Conservation (phyloP, 2,797 vertebrate genomes). For the Pangasius mekongensis region DNA sequence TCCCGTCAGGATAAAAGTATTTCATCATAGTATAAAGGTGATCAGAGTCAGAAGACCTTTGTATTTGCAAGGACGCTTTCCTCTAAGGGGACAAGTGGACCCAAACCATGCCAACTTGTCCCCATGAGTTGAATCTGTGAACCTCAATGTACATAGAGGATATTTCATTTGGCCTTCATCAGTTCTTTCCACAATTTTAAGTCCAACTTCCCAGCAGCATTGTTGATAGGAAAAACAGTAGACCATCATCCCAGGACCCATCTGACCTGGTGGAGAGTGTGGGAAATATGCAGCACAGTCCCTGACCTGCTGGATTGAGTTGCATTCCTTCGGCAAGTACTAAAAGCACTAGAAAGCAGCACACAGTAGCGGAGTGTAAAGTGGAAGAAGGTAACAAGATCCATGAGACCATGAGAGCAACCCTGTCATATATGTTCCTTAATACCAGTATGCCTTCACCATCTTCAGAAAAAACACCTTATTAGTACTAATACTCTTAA, state of each 20-base stretch:
- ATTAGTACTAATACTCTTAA: not conserved
- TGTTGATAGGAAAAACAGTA: slow-evolving; percentile 13
- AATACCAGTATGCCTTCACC: not conserved
- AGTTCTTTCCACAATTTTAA: slow-evolving; percentile 2
- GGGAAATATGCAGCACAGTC: slow-evolving; percentile 4
- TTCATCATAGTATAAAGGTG: not conserved
- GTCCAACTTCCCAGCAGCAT: not conserved
- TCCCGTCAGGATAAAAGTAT: not conserved
- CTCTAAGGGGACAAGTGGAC: not conserved
- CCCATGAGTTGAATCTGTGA: not conserved
- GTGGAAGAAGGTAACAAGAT: not conserved
- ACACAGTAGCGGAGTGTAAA: not conserved
- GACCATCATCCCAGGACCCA: not conserved
- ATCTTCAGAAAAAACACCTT: not conserved
- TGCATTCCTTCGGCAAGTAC: not conserved
- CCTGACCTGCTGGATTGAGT: not conserved
- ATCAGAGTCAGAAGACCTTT: not conserved
- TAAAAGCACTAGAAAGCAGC: not conserved
- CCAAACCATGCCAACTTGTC: not conserved
- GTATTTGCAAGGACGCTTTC: not conserved
- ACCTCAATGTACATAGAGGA: not conserved
- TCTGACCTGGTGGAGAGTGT: not conserved
- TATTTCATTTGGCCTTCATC: not conserved
- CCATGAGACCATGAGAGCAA: not conserved
- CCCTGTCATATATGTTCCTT: not conserved